Evolutionary conservation across 2,113 vertebrate species (phyloP).

Genomic region (Istiophorus platypterus): DNA sequence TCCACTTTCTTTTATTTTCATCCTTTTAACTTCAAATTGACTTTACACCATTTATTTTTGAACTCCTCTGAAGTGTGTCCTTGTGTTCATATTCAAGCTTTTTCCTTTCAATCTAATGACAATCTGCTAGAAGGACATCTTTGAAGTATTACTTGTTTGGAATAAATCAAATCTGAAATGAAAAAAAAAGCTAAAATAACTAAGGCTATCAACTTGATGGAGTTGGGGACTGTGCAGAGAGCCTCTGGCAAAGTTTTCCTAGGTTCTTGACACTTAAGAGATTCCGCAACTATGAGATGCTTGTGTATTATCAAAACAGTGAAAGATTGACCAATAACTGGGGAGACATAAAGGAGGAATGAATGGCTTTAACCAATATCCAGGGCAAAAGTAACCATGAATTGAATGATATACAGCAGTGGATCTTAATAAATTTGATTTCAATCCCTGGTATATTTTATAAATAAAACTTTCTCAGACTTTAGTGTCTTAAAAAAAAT

Average conservation of each 20-base stretch:
- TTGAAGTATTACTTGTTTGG: conserved; percentile 62
- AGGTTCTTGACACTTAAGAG: conserved; percentile 48
- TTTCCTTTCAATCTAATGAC: conserved; percentile 61
- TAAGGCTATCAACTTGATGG: conserved; percentile 59
- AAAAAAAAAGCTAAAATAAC: conserved; percentile 47
- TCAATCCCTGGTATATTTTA: background rate
- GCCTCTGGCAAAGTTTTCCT: conserved; percentile 53
- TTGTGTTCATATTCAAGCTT: conserved; percentile 66
- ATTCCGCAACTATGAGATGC: conserved; percentile 15
- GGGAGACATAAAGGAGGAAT: conserved; percentile 2
- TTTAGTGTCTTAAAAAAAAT: background rate
- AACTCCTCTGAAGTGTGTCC: conserved; percentile 40
- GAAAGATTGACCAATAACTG: conserved; percentile 37
- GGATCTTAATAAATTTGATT: background rate
- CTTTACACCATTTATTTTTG: conserved; percentile 37
- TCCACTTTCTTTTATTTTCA: conserved; percentile 31
- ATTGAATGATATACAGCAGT: background rate
- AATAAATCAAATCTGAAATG: conserved; percentile 69
- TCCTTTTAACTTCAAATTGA: conserved; percentile 43
- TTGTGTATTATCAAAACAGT: conserved; percentile 32
- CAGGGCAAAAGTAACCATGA: background rate
- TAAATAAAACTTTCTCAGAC: background rate
- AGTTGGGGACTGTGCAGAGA: conserved; percentile 39
- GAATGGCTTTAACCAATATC: conserved; percentile 4
- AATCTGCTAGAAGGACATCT: conserved; percentile 66